These are phyloP conservation scores for Danio choprae DNA, from an alignment of 2,797 vertebrate species.

Conservation along the genomic window DNA sequence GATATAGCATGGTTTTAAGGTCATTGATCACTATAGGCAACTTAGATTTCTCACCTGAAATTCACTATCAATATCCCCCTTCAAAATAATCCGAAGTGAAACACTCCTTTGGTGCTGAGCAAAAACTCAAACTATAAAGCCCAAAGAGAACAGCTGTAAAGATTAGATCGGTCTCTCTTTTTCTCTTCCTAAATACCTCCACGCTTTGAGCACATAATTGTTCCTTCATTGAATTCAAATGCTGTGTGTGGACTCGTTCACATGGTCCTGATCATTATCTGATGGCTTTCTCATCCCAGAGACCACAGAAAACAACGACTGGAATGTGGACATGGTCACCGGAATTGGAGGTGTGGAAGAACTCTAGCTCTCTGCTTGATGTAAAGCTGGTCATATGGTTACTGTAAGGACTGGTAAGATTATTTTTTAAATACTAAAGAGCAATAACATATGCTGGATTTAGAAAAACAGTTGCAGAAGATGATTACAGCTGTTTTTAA, in stretches of 20 bases:
- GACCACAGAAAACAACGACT: slow-evolving; percentile 1
- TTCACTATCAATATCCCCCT: not conserved
- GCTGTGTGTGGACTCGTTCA: not conserved
- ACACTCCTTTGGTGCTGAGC: not conserved
- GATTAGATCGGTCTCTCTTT: slow-evolving; percentile 42
- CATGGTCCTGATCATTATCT: slow-evolving; percentile 16
- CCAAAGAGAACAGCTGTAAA: slow-evolving; percentile 25
- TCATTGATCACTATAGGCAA: no score
- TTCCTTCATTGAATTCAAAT: slow-evolving; percentile 16
- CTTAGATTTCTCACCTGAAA: not conserved
- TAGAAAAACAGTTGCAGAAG: not conserved
- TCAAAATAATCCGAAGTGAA: slow-evolving; percentile 5
- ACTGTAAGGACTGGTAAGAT: not conserved
- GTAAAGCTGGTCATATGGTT: not conserved
- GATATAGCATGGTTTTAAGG: no score
- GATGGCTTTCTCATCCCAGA: slow-evolving; percentile 11
- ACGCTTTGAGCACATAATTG: slow-evolving; percentile 20
- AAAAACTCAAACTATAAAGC: not conserved
- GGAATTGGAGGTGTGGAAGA: slow-evolving; percentile 2
- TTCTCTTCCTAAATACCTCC: slow-evolving; percentile 17
- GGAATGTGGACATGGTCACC: slow-evolving; percentile 13
- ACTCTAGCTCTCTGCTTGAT: not conserved
- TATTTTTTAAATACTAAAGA: not conserved
- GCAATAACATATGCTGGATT: not conserved
- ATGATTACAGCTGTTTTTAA: not conserved